Base-by-base conservation (phyloP, 2,797 vertebrate genomes). In the Ibycter americanus region DNA sequence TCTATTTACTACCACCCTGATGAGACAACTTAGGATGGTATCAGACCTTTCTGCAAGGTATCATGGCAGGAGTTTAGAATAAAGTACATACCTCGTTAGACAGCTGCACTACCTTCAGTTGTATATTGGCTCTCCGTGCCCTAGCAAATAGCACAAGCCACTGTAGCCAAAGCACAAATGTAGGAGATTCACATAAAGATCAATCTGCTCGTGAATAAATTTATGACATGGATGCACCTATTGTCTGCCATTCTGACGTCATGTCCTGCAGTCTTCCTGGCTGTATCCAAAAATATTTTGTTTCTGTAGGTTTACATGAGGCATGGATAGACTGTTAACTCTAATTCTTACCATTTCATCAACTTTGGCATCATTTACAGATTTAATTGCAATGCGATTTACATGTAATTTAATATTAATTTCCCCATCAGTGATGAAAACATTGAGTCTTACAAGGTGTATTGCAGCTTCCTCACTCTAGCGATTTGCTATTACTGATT, bases 41-140 rank as follows among this genome's bases (percentile, higher is more conserved):
- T 29, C 66, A 72, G 12, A 8, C 8, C 9, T 27, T 90, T 47
- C 38, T 67, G 67, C 32, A 12, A 34, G 32, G 18, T 27, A 12
- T 34, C 23, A 6, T 13, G 13, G 8, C 2, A 1, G 4, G 21
- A 76, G 21, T n/a, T 32, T 14, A 9, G n/a, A 34, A 14, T 26
- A 25, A 36, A 40, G 25, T 8, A 29, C 13, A 3, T 6, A 36
- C 10, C 3, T 13, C 20, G 5, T 7, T 47, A 27, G 44, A 27
- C 21, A 31, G 8, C 7, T 73, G 32, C 34, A 3, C 15, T 26
- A 15, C 31, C 25, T 80, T 58, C 40, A 15, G 6, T 38, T 23
- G 63, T 6, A 22, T 6, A 0, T 4, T 49, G 49, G 13, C 9
- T 3, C 38, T 20, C 21, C 14, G 46, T 16, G 21, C 1, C 3